Percentiles rank a stretch among this genome's conserved stretches.
Evolutionary conservation across 1,140 invertebrate species (phyloP).

Genomic region (Delia radicum): DNA sequence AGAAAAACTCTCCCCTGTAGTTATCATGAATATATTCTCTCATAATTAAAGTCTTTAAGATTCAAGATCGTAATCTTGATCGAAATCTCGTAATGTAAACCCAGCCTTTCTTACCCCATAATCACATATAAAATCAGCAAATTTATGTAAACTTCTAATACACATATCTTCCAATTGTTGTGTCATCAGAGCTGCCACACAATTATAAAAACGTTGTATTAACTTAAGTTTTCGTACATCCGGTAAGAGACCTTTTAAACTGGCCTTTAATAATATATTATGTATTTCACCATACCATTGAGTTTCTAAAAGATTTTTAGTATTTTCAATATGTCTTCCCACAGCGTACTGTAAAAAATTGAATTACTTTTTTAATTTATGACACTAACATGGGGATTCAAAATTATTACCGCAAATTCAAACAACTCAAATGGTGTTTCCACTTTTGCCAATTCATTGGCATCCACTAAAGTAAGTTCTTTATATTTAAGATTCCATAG

Average conservation of each 20-base stretch:
- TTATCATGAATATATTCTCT: no score
- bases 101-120: slow-evolving; percentile 72
- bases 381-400: background rate
- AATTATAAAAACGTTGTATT: slow-evolving; percentile 79
- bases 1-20: no score
- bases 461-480: slow-evolving; percentile 55
- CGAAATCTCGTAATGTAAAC: no score
- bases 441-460: slow-evolving; percentile 59
- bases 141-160: slow-evolving; percentile 78
- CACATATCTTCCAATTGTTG: slow-evolving; percentile 78
- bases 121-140: slow-evolving; percentile 73
- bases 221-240: slow-evolving; percentile 65
- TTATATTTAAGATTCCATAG: slow-evolving; percentile 68
- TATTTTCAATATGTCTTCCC: slow-evolving; percentile 60
- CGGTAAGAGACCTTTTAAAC: slow-evolving; percentile 74
- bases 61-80: no score
- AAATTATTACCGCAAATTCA: slow-evolving; percentile 58
- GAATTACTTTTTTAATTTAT: background rate
- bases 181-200: slow-evolving; percentile 82
- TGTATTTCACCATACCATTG: slow-evolving; percentile 67
- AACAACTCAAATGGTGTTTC: slow-evolving; percentile 64
- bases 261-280: slow-evolving; percentile 67
- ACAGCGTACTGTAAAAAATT: slow-evolving; percentile 47
- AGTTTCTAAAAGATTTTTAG: slow-evolving; percentile 60
- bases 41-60: no score